Evolutionary conservation across 2,113 vertebrate species (phyloP).

Genomic region (Myanophis thanlyinensis): DNA sequence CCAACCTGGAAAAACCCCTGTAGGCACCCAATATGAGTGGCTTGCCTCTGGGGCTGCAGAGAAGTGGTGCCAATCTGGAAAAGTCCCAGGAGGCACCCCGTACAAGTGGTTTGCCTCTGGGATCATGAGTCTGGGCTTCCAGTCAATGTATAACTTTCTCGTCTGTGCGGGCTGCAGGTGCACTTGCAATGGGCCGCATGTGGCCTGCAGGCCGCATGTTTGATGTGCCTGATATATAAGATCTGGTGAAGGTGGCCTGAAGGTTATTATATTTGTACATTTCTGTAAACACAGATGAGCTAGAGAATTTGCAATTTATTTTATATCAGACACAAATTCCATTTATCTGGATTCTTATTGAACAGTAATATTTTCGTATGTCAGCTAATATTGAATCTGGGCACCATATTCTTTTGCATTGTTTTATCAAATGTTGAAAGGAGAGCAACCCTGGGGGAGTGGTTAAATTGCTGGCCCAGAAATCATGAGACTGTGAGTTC

Average conservation of each 20-base stretch:
- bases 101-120: too few species aligned
- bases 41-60: too few species aligned
- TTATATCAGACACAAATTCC: neutral
- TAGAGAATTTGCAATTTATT: neutral
- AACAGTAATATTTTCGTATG: neutral
- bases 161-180: too few species aligned
- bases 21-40: too few species aligned
- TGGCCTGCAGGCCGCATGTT: too few species aligned
- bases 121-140: too few species aligned
- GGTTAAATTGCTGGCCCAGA: neutral
- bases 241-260: neutral
- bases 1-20: too few species aligned
- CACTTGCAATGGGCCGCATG: too few species aligned
- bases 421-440: neutral
- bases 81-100: too few species aligned
- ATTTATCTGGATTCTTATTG: neutral
- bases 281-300: neutral
- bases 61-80: too few species aligned
- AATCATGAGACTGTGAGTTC: neutral
- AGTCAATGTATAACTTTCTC: too few species aligned
- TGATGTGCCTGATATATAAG: too few species aligned
- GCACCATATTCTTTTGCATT: neutral
- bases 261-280: neutral
- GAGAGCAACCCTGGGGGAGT: neutral
- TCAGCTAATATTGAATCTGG: neutral